Percentiles rank a stretch among this genome's conserved stretches.
Evolutionary conservation across 2,888 invertebrate genomes (phyloP).

Genomic region (Hartigia nigra): DNA sequence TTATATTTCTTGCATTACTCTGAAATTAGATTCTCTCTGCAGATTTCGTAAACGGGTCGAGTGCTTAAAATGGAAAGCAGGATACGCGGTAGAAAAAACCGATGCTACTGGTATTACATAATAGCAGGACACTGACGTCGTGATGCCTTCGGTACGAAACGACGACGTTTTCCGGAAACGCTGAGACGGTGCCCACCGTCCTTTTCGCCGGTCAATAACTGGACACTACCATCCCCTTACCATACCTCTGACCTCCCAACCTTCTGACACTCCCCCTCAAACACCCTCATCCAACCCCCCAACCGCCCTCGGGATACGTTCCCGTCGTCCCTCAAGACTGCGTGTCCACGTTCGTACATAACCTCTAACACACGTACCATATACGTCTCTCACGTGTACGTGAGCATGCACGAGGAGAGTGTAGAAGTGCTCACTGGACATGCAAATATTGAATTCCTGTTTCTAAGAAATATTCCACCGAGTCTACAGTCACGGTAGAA

Average conservation of each 20-base stretch:
- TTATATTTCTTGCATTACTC: not conserved
- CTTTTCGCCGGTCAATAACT: slow-evolving; percentile 63
- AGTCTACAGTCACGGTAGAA: not conserved
- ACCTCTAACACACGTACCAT: not conserved
- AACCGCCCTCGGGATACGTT: slow-evolving; percentile 17
- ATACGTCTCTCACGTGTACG: not conserved
- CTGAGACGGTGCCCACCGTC: slow-evolving; percentile 12
- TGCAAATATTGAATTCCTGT: slow-evolving; percentile 49
- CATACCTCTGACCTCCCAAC: not conserved
- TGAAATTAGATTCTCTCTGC: not conserved
- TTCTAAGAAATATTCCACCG: not conserved
- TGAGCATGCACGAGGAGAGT: not conserved
- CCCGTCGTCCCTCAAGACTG: slow-evolving; percentile 18
- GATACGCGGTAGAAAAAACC: not conserved
- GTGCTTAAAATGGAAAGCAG: not conserved
- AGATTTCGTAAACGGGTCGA: not conserved
- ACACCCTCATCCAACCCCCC: slow-evolving; percentile 20
- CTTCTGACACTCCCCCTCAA: slow-evolving; percentile 9
- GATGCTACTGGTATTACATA: not conserved
- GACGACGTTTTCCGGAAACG: slow-evolving; percentile 7
- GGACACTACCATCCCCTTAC: slow-evolving; percentile 47
- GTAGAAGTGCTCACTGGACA: slow-evolving; percentile 35
- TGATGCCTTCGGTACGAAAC: slow-evolving; percentile 16
- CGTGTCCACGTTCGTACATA: not conserved
- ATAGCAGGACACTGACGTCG: slow-evolving; percentile 29